Evolutionary conservation across 2,113 vertebrate species (phyloP).

Genomic region (Spea bombifrons): DNA sequence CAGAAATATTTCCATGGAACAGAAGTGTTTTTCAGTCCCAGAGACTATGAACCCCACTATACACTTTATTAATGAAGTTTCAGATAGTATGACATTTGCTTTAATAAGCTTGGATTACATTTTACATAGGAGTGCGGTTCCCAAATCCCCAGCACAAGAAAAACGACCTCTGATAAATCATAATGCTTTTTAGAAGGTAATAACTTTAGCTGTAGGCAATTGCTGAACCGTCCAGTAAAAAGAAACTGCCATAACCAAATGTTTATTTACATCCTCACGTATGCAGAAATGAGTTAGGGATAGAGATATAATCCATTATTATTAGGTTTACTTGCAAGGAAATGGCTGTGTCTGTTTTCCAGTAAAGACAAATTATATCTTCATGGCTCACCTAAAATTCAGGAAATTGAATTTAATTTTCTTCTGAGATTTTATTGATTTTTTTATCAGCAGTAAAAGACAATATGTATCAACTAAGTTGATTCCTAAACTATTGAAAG

Average conservation of each 20-base stretch:
- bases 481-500: too few species aligned
- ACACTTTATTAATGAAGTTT: too few species aligned
- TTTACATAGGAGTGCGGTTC: not conserved
- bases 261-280: not conserved
- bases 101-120: not conserved
- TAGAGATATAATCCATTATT: not conserved
- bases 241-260: slow-evolving; percentile 8
- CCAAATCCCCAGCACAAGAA: not conserved
- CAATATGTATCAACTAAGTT: too few species aligned
- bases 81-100: not conserved
- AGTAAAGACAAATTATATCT: not conserved
- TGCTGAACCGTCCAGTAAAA: slow-evolving; percentile 24
- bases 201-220: slow-evolving; percentile 48
- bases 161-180: slow-evolving; percentile 55
- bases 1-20: not conserved
- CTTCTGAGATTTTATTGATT: not conserved
- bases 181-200: slow-evolving; percentile 53
- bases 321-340: slow-evolving; percentile 3
- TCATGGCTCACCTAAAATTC: not conserved
- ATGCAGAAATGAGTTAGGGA: not conserved
- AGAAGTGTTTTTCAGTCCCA: too few species aligned
- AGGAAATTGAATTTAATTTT: not conserved
- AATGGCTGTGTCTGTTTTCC: not conserved
- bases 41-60: too few species aligned
- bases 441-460: too few species aligned